These are phyloP conservation scores for Lagenorhynchus albirostris DNA, from an alignment of 2,113 vertebrate genomes.

Conservation along the genomic window DNA sequence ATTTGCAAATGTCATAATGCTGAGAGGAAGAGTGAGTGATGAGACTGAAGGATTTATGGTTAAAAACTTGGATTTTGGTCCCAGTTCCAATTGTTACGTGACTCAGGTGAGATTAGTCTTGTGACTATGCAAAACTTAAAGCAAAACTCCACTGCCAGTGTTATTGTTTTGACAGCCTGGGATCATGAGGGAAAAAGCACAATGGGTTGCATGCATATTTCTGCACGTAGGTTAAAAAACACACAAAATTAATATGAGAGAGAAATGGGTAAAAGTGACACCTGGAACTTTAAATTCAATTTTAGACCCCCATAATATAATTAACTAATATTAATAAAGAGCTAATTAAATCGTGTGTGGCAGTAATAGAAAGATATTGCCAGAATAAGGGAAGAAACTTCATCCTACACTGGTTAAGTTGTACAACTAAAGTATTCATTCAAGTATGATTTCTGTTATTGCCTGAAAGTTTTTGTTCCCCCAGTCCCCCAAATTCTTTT, in stretches of 20 bases:
- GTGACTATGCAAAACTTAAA: neutral
- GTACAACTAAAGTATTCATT: neutral
- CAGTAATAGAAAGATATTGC: neutral
- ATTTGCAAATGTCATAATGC: neutral
- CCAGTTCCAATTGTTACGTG: neutral
- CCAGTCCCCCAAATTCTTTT: neutral
- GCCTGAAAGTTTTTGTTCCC: neutral
- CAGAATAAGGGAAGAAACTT: conserved; percentile 24
- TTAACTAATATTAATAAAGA: conserved; percentile 44
- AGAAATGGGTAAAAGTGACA: conserved; percentile 23
- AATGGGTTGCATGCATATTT: neutral
- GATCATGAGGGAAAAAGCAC: neutral
- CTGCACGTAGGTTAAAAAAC: neutral
- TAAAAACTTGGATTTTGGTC: neutral
- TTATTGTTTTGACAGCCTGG: neutral
- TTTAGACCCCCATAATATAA: conserved; percentile 3
- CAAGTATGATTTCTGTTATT: neutral
- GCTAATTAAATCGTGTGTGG: neutral
- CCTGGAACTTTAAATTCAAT: conserved; percentile 38
- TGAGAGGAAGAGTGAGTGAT: neutral
- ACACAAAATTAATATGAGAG: neutral
- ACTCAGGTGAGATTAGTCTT: neutral
- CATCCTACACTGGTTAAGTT: neutral
- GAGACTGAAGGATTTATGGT: neutral
- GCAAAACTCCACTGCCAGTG: neutral